Base-by-base conservation (phyloP, 2,888 invertebrate genomes). In the Agonopterix subpropinquella region DNA sequence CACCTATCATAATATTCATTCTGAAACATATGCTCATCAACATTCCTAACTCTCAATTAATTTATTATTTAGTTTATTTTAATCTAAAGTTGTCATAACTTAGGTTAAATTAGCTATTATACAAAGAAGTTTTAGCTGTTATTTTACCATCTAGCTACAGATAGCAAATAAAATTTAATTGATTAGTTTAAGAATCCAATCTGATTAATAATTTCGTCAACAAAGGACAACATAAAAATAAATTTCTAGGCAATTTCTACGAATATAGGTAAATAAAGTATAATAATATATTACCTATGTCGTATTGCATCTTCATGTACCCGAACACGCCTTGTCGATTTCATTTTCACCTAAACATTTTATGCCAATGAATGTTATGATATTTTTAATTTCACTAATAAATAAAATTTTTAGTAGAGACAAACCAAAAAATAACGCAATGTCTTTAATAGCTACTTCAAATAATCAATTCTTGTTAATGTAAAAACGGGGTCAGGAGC, bases 281-380 rank as follows among this genome's bases (percentile, higher is more conserved):
- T 63, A 71, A 58, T 68, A 74, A 70, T 75, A 74, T 77, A 81
- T 87, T 87, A 87, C 87, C 87, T 87, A 87, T 87, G 86, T 72
- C 84, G 86, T 72, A 87, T 86, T 76, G 86, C 87, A 80, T 87
- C 87, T 82, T 87, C 87, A 76, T 86, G 87, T 76, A 87, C 87
- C 71, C 87, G 87, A 73, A 87, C 87, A 72, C 87, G 87, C 87
- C 87, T 84, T 78, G 85, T 72, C 69, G 87, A 77, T 86, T 87
- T 86, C 87, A 87, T 87, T 86, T 77, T 86, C 84, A 87, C 87
- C 87, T 87, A 76, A 86, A 86, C 84, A 87, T 87, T 78, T 78
- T 75, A 84, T 81, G 82, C 80, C 84, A 86, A 86, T 77, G 60
- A 79, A 70, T 78, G 77, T 56, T 54, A 49, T 51, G 51, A 47